Conservation (phyloP, 23 tunicate species). For the Styela clava region DNA sequence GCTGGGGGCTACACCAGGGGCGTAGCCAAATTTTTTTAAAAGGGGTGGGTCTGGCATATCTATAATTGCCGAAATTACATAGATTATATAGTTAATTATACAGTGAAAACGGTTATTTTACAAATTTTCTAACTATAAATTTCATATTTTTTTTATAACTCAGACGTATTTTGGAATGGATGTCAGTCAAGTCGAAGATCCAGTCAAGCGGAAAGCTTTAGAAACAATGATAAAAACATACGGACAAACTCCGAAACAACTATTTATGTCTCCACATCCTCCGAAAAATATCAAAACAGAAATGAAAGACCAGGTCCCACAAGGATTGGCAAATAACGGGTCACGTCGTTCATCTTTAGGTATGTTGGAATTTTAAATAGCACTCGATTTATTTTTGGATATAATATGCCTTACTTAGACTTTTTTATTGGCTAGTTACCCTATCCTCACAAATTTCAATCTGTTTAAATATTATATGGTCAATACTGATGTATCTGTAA, state of each 20-base stretch:
- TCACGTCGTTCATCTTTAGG: constrained; percentile 19
- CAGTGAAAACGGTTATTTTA: too few relatives aligned
- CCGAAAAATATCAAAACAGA: constrained; percentile 12
- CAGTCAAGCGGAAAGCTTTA: constrained; percentile 82
- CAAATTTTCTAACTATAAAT: too few relatives aligned
- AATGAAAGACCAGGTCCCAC: constrained; percentile 6
- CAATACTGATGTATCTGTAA: too few relatives aligned
- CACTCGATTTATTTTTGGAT: neutral
- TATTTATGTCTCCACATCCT: constrained; percentile 78
- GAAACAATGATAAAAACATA: constrained; percentile 99
- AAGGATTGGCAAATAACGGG: neutral
- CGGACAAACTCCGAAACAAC: constrained; percentile 95
- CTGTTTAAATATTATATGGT: too few relatives aligned
- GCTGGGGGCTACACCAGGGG: neutral
- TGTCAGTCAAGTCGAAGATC: constrained; percentile 62
- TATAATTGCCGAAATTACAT: too few relatives aligned
- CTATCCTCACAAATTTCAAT: too few relatives aligned
- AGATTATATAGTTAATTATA: too few relatives aligned
- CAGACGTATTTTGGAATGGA: constrained; percentile 95
- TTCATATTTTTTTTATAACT: neutral
- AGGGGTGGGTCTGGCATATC: too few relatives aligned
- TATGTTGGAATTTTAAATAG: neutral
- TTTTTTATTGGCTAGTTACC: too few relatives aligned
- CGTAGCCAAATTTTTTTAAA: neutral
- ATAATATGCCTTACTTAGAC: too few relatives aligned